Evolutionary conservation across 2,113 vertebrate genomes (phyloP), one percentile per base, ranked within the genome.

Genomic region (Pithys albifrons): DNA sequence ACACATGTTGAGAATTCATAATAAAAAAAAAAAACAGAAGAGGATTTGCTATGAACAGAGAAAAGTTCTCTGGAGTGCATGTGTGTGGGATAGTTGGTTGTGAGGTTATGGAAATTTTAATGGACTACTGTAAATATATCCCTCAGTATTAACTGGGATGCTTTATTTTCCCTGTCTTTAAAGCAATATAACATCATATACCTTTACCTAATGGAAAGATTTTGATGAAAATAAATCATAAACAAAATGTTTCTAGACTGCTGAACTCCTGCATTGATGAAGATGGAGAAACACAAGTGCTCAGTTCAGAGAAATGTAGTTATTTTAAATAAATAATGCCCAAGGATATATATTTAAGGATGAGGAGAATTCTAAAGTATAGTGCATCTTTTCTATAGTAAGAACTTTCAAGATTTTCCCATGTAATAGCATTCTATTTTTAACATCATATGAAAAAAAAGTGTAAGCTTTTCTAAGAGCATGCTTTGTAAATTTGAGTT

Each of bases 31-130:
- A 59, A 9, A 43, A 22, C 19, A 3, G 46, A 5, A 46, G 45
- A 37, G 43, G 14, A 2, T 23, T 79, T 59, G 2, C 23, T 55
- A 1, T 29, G 33, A 64, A 31, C 24, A 28, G 5, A 35, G 24
- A 41, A 78, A 62, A 31, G 12, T 72, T 79, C 7, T 31, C 14
- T 29, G 3, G 10, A 13, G 15, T 41, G 6, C 45, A 4, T 67
- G 0, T 33, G 5, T 7, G 9, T 3, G 5, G 9, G 22, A 24
- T 23, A 29, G 27, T 17, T 79, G 10, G 6, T 31, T 75, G 3
- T 73, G 35, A 67, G 18, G 20, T 29, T 85, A 17, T 2, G 55
- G 62, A 19, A 46, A 48, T 62, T 55, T 45, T 76, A 20, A 24
- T 49, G 16, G 15, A 4, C 12, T 8, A 7, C 49, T 77, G 37